These are phyloP conservation scores for Nothoprocta perdicaria DNA, from an alignment of 2,113 vertebrate species.

Conservation along the genomic window DNA sequence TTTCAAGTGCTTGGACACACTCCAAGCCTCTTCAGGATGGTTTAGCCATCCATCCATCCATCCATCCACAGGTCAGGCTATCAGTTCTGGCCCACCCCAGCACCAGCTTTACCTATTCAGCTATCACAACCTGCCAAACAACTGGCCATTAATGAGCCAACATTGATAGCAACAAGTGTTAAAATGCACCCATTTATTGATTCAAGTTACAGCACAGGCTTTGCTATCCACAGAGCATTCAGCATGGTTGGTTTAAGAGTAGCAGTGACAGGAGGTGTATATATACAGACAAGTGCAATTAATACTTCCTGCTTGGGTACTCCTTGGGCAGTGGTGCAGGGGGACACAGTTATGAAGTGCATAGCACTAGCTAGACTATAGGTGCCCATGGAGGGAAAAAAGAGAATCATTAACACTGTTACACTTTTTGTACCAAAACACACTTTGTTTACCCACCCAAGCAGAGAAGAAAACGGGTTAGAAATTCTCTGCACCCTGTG, in stretches of 20 bases:
- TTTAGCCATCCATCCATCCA: not conserved
- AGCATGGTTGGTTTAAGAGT: not conserved
- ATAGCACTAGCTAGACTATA: not conserved
- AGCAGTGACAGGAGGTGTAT: not conserved
- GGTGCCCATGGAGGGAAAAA: not conserved
- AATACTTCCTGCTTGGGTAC: not conserved
- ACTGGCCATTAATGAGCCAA: not conserved
- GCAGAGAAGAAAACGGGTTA: too few species aligned
- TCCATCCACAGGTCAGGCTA: not conserved
- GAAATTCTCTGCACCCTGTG: too few species aligned
- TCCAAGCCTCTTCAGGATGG: not conserved
- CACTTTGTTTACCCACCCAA: too few species aligned
- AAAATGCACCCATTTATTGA: conserved; percentile 56
- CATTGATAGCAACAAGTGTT: not conserved
- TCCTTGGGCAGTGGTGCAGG: not conserved
- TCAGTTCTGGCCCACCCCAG: not conserved
- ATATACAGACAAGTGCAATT: not conserved
- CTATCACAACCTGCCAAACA: not conserved
- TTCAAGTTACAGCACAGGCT: not conserved
- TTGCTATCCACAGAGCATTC: not conserved
- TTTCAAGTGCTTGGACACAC: not conserved
- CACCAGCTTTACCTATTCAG: not conserved
- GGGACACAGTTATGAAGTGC: not conserved
- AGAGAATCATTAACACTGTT: not conserved
- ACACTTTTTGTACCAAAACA: not conserved